Conservation (phyloP, 2,797 vertebrate species). For the Crocodylus rhombifer region DNA sequence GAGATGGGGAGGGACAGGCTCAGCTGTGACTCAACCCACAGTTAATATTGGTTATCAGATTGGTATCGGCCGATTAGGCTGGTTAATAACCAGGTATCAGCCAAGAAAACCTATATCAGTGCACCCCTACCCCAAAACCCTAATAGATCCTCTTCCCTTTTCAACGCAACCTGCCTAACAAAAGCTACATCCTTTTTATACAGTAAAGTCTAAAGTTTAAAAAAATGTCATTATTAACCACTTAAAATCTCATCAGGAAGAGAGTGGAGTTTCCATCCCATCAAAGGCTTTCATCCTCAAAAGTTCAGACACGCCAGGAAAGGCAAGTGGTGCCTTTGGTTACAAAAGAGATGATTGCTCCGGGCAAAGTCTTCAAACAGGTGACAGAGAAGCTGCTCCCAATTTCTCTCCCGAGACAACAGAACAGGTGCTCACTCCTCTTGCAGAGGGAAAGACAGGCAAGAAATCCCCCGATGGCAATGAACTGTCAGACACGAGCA, state of each 20-base stretch:
- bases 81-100: too few species aligned
- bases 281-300: not conserved
- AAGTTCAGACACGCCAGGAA: fast-evolving
- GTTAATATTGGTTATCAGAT: too few species aligned
- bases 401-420: not conserved
- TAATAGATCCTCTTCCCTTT: too few species aligned
- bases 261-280: fast-evolving
- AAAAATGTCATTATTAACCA: not conserved
- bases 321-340: fast-evolving
- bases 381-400: not conserved
- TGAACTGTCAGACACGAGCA: too few species aligned
- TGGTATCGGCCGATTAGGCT: too few species aligned
- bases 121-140: too few species aligned
- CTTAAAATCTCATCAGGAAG: not conserved
- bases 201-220: too few species aligned
- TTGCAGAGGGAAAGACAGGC: not conserved
- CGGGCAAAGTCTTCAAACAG: fast-evolving
- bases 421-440: not conserved
- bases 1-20: too few species aligned
- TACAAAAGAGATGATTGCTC: fast-evolving
- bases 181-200: too few species aligned
- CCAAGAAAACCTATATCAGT: too few species aligned
- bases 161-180: too few species aligned
- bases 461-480: not conserved
- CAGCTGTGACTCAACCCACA: too few species aligned